These are phyloP conservation scores for Archivesica marissinica DNA, from an alignment of 1,140 invertebrate genomes.

Conservation along the genomic window DNA sequence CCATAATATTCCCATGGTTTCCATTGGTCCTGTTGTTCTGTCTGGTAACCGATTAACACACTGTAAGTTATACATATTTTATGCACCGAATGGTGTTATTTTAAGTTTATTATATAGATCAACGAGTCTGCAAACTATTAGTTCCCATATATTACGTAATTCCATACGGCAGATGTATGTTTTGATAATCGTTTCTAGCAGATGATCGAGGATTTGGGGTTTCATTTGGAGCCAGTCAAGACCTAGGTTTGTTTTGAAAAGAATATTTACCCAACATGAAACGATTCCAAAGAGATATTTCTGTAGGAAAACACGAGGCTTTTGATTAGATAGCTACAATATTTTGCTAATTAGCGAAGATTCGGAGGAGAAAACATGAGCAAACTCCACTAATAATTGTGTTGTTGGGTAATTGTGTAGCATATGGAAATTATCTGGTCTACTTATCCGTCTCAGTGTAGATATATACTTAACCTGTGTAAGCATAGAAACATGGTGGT, in stretches of 20 bases:
- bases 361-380: slow-evolving; percentile 53
- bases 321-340: slow-evolving; percentile 48
- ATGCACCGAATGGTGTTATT: not conserved
- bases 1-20: too few species aligned
- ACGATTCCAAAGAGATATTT: slow-evolving; percentile 58
- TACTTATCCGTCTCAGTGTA: slow-evolving; percentile 31
- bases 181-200: slow-evolving; percentile 17
- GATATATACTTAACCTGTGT: slow-evolving; percentile 45
- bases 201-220: slow-evolving; percentile 2
- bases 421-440: slow-evolving; percentile 54
- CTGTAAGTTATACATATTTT: not conserved
- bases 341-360: slow-evolving; percentile 54
- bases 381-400: not conserved
- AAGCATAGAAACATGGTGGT: too few species aligned
- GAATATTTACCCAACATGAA: slow-evolving; percentile 64
- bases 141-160: slow-evolving; percentile 46
- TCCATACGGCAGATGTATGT: slow-evolving; percentile 50
- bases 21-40: too few species aligned
- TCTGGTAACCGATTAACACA: too few species aligned
- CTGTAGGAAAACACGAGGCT: slow-evolving; percentile 18
- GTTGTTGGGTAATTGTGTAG: slow-evolving; percentile 33
- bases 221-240: slow-evolving; percentile 36
- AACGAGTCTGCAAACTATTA: slow-evolving; percentile 41
- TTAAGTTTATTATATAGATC: not conserved
- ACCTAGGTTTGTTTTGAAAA: slow-evolving; percentile 55